These are phyloP conservation scores for Apodemia hepburni DNA, from an alignment of 2,888 invertebrate genomes.

Conservation along the genomic window DNA sequence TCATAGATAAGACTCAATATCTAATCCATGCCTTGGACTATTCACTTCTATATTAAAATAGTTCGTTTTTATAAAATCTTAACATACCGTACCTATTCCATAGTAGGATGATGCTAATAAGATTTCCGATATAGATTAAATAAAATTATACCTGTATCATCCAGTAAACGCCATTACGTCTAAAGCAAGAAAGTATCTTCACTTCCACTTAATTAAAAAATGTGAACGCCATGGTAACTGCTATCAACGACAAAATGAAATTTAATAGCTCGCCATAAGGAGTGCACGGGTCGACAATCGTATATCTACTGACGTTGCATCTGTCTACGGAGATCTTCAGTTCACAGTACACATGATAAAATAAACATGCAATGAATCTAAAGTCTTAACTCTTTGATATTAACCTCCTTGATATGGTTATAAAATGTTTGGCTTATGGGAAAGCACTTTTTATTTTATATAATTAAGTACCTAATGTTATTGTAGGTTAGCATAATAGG, in stretches of 20 bases:
- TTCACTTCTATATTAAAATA: too few relatives aligned
- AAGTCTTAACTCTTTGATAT: conserved; percentile 30
- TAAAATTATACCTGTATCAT: not conserved
- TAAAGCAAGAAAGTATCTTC: not conserved
- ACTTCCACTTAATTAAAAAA: not conserved
- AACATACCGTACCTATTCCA: too few relatives aligned
- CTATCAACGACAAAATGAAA: conserved; percentile 18
- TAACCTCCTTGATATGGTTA: not conserved
- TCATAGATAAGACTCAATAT: too few relatives aligned
- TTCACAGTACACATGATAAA: conserved; percentile 38
- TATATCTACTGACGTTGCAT: conserved; percentile 61
- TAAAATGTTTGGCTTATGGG: conserved; percentile 28
- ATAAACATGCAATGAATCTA: conserved; percentile 43
- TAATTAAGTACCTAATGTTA: too few relatives aligned
- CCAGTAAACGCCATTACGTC: not conserved
- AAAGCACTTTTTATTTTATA: too few relatives aligned
- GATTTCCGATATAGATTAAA: not conserved
- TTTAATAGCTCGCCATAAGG: conserved; percentile 33
- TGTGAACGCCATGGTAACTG: not conserved
- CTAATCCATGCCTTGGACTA: too few relatives aligned
- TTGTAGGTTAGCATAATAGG: too few relatives aligned
- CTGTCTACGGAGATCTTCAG: conserved; percentile 38
- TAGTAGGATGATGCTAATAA: too few relatives aligned
- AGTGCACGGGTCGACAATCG: conserved; percentile 48
- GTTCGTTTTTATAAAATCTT: too few relatives aligned